Evolutionary conservation across 2,888 invertebrate species (phyloP).

Genomic region (Perizoma affinitatum): DNA sequence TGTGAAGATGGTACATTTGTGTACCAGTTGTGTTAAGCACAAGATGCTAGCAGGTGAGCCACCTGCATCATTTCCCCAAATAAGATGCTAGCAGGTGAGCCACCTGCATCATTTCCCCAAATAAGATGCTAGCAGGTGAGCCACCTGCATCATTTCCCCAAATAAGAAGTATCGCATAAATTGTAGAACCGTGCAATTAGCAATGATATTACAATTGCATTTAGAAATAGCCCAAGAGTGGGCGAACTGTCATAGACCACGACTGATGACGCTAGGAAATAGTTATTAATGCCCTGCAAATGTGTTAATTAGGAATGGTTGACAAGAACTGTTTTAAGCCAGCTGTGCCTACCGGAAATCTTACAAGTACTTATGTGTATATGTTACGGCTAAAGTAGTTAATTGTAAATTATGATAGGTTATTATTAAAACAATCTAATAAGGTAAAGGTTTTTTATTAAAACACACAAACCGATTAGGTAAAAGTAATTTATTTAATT

Average conservation of each 20-base stretch:
- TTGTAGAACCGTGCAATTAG: conserved; percentile 29
- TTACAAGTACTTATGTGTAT: no score
- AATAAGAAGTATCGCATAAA: conserved; percentile 18
- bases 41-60: conserved; percentile 11
- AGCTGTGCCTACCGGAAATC: conserved; percentile 14
- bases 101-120: conserved; percentile 11
- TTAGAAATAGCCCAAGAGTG: conserved; percentile 33
- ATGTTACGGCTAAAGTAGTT: no score
- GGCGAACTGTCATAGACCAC: conserved; percentile 32
- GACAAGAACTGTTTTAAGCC: conserved; percentile 6
- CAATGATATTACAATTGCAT: conserved; percentile 32
- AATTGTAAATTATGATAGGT: no score
- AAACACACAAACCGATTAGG: no score
- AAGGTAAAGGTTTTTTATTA: no score
- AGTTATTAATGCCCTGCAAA: conserved; percentile 30
- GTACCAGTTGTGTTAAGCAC: background rate
- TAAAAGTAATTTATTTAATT: no score
- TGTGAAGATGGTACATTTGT: no score
- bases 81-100: conserved; percentile 13
- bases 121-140: conserved; percentile 14
- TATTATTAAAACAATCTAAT: no score
- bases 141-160: conserved; percentile 11
- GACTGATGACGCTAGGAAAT: conserved; percentile 37
- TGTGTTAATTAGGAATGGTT: conserved; percentile 34
- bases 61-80: conserved; percentile 13